phyloP scores from a whole-genome alignment of 2,888 invertebrate species.

The Thera britannica region DNA sequence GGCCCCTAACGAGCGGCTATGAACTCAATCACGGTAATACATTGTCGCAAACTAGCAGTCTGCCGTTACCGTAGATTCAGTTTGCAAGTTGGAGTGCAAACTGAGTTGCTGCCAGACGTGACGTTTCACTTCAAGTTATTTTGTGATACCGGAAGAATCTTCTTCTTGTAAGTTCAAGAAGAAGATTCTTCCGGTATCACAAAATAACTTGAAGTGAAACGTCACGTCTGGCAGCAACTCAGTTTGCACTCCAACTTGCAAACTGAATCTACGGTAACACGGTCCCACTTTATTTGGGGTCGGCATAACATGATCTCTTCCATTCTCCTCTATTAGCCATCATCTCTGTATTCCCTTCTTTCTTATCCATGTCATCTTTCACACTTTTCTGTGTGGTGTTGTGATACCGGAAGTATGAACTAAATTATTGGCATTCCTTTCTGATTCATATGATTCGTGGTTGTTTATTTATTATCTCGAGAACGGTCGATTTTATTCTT shows the following conservation, averaged over 20 bases:
- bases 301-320: too few species aligned
- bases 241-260: constrained; percentile 34
- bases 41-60: constrained; percentile 43
- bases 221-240: constrained; percentile 19
- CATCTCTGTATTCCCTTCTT: too few species aligned
- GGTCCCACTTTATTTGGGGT: too few species aligned
- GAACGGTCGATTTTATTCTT: neutral
- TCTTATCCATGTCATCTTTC: too few species aligned
- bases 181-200: too few species aligned
- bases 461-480: neutral
- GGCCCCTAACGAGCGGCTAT: constrained; percentile 33
- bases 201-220: constrained; percentile 1
- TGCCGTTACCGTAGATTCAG: constrained; percentile 33
- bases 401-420: constrained; percentile 1
- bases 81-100: constrained; percentile 35
- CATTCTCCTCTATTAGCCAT: too few species aligned
- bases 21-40: constrained; percentile 45
- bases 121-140: neutral
- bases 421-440: neutral
- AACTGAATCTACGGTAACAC: constrained; percentile 37
- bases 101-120: constrained; percentile 24
- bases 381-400: too few species aligned
- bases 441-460: neutral
- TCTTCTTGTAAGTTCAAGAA: too few species aligned
- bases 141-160: constrained; percentile 1